Evolutionary conservation across 1,140 invertebrate species (phyloP).

Genomic region (Habropoda laboriosa): DNA sequence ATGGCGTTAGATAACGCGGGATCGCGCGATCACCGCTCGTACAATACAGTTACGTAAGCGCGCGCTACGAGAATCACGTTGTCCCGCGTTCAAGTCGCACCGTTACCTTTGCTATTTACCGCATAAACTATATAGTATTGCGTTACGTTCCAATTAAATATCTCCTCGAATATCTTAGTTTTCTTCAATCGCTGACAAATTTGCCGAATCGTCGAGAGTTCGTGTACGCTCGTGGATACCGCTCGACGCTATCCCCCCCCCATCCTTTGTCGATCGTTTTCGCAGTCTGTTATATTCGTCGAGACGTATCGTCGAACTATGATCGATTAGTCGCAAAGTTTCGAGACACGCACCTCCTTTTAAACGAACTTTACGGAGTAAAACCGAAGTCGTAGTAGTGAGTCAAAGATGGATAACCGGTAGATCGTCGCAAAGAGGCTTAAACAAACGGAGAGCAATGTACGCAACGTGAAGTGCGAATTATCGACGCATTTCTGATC

Average conservation of each 20-base stretch:
- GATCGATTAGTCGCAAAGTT: neutral
- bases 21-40: neutral
- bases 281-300: too few relatives aligned
- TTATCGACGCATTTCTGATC: too few relatives aligned
- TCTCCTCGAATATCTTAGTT: neutral
- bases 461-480: too few relatives aligned
- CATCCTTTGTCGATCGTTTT: neutral
- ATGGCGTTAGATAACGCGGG: neutral
- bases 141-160: neutral
- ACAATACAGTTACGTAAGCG: conserved; percentile 35
- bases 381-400: conserved; percentile 11
- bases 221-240: too few relatives aligned
- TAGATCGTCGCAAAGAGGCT: neutral
- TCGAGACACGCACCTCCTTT: neutral
- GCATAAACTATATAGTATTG: neutral
- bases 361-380: neutral
- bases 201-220: too few relatives aligned
- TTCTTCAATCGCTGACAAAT: too few relatives aligned
- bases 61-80: neutral
- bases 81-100: neutral
- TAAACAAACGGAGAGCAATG: too few relatives aligned
- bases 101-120: neutral
- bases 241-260: too few relatives aligned
- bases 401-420: too few relatives aligned
- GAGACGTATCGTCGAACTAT: too few relatives aligned